A percentile compares a stretch with the other conserved stretches of the same genome.
Evolutionary conservation across 2,797 vertebrate species (phyloP).

Genomic region (Triplophysa bombifrons): DNA sequence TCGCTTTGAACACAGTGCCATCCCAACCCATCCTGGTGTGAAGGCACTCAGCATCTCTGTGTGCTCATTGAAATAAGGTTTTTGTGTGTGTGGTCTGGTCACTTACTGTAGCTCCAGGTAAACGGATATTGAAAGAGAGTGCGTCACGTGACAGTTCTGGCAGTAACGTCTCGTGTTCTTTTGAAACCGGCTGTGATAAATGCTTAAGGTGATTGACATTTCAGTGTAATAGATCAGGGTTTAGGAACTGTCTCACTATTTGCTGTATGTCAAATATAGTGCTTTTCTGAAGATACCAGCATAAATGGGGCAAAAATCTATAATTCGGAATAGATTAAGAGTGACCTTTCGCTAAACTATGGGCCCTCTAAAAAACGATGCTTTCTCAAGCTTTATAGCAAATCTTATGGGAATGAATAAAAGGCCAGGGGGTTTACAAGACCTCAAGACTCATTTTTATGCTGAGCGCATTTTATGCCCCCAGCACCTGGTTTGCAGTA

Average conservation of each 20-base stretch:
- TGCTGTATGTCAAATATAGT: not conserved
- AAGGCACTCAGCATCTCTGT: conserved; percentile 60
- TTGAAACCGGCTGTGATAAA: not conserved
- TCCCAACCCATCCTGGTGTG: conserved; percentile 68
- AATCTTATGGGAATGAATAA: not conserved
- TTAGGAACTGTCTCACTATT: not conserved
- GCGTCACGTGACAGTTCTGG: conserved; percentile 36
- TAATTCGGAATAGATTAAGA: not conserved
- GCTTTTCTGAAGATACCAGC: not conserved
- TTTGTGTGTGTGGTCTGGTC: conserved; percentile 58
- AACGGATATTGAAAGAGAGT: conserved; percentile 38
- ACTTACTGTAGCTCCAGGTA: conserved; percentile 62
- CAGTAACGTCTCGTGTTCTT: conserved; percentile 65
- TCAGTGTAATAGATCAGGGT: not conserved
- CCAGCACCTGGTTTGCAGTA: not conserved
- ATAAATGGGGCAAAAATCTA: not conserved
- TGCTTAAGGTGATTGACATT: not conserved
- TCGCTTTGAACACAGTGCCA: conserved; percentile 76
- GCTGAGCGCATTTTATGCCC: not conserved
- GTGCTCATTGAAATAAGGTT: conserved; percentile 68
- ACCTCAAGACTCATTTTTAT: not conserved
- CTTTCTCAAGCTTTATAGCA: not conserved
- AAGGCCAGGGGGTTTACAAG: not conserved
- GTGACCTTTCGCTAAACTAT: not conserved
- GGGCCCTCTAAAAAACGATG: not conserved